Evolutionary conservation across 2,888 invertebrate species (phyloP).

Genomic region (Mesorhabditis spiculigera): DNA sequence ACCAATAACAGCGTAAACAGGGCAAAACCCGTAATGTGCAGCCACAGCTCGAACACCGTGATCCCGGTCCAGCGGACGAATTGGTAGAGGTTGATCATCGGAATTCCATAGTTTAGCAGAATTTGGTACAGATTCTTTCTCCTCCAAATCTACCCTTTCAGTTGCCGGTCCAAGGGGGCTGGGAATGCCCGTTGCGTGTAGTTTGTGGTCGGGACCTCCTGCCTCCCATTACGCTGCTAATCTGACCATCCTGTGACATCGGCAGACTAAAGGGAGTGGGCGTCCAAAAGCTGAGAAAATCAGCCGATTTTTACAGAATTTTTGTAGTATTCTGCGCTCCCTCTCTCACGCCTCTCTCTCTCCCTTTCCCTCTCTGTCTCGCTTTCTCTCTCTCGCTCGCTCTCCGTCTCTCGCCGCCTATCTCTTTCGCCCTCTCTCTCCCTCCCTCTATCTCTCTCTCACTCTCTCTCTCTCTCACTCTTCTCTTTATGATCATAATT

Average conservation of each 20-base stretch:
- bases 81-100: no score
- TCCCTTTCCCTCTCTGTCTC: neutral
- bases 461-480: slow-evolving; percentile 19
- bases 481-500: slow-evolving; percentile 14
- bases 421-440: slow-evolving; percentile 5
- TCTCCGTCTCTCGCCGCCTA: neutral
- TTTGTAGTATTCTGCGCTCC: neutral
- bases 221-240: no score
- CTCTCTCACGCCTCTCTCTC: neutral
- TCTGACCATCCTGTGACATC: no score
- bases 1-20: neutral
- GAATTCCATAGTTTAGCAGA: neutral
- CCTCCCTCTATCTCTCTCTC: neutral
- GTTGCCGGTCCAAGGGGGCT: neutral
- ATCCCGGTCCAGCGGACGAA: neutral
- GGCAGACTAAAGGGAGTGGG: no score
- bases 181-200: neutral
- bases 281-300: no score
- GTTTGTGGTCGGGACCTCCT: neutral
- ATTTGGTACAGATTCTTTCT: neutral
- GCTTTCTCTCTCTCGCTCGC: slow-evolving; percentile 4
- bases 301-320: no score
- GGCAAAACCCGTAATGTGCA: neutral
- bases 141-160: neutral
- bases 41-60: neutral